Base-by-base conservation (phyloP, 2,113 vertebrate species). In the Odocoileus virginianus region DNA sequence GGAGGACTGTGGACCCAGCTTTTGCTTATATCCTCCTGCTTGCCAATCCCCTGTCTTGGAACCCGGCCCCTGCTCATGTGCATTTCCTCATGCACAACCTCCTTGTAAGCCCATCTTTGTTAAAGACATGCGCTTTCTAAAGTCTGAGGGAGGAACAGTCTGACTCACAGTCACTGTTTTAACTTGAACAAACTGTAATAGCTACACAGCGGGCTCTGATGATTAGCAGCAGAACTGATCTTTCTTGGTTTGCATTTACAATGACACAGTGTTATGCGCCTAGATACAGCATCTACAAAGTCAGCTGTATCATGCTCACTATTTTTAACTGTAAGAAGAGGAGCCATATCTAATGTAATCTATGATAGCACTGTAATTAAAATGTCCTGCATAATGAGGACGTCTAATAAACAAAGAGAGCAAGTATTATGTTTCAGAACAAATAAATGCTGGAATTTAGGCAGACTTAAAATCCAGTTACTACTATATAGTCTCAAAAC, bases 171-270 rank as follows among this genome's bases (percentile, higher is more conserved):
- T 45, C 78, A 91, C 96, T 89, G 95, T 94, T 95, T 93, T 93
- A 93, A 55, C 76, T 93, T 96, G 94, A 97, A 90, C 71, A 23
- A 97, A 64, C 88, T 97, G 19, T 67, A 92, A 96, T 67, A 4
- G 19, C 40, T 94, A 86, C 83, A 78, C 95, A 61, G 28, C 76
- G 28, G 96, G 96, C 95, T 97, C 57, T 91, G 90, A 27, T 64
- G 95, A 98, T 97, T 85, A 98, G n/a, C 76, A 97, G 54, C 55
- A 85, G 93, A 45, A 89, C 96, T 97, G 96, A 94, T 96, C 93
- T 93, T 52, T 61, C 87, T 5, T 94, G 36, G 97, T 98, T 98
- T 97, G 96, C 90, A 78, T 61, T 81, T 89, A 88, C 90, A 92
- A 55, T 25, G 43, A 89, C 89, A 94, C 47, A 64, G 57, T 89